phyloP scores from a whole-genome alignment of 2,113 vertebrate species.

The Tonatia bakeri region DNA sequence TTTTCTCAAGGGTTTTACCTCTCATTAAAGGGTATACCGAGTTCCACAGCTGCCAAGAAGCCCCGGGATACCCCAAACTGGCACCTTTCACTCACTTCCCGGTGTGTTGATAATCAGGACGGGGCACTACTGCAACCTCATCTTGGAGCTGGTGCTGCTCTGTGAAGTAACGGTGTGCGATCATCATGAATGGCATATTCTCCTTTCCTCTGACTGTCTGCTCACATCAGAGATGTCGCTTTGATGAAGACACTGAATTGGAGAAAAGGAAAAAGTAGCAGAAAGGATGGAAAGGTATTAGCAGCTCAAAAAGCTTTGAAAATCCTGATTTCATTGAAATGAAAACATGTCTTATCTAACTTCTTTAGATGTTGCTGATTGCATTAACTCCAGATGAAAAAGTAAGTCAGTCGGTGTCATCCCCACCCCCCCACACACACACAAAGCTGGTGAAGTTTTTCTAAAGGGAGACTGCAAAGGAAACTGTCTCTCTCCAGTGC shows the following conservation, averaged over 20 bases:
- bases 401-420: conserved; percentile 44
- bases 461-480: conserved; percentile 58
- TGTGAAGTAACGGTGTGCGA: background rate
- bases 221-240: conserved; percentile 51
- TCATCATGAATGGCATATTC: background rate
- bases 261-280: conserved; percentile 33
- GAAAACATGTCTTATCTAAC: conserved; percentile 46
- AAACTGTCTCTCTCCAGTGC: conserved; percentile 44
- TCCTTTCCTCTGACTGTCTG: conserved; percentile 44
- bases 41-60: background rate
- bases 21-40: background rate
- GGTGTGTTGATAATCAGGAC: background rate
- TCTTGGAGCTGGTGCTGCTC: background rate
- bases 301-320: conserved; percentile 62
- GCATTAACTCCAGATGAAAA: conserved; percentile 69
- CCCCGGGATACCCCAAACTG: background rate
- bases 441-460: conserved; percentile 39
- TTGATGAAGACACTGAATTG: conserved; percentile 50
- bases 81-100: conserved; percentile 37
- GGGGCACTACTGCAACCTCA: background rate
- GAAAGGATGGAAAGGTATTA: conserved; percentile 23
- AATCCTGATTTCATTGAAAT: conserved; percentile 66
- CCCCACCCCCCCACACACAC: background rate
- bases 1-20: conserved; percentile 20
- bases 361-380: conserved; percentile 60